Percentiles rank a stretch among this genome's conserved stretches.
These are phyloP conservation scores for Salarias fasciatus DNA, from an alignment of 2,797 vertebrate genomes.

Conservation along the genomic window DNA sequence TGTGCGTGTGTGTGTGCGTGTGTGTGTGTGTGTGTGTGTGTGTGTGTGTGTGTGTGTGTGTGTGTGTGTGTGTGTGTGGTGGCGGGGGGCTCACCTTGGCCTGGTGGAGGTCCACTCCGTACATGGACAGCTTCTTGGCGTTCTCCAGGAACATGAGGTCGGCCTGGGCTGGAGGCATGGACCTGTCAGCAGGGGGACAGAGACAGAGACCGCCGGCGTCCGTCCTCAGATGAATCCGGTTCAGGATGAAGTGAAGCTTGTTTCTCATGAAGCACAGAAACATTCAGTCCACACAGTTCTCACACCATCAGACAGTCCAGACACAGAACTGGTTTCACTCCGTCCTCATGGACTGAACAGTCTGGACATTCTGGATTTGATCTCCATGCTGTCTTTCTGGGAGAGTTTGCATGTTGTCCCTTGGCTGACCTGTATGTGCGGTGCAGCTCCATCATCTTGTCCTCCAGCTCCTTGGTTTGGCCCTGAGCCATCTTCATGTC, in stretches of 20 bases:
- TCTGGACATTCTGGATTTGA: too few relatives aligned
- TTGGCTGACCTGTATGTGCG: slow-evolving; percentile 81
- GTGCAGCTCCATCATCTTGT: slow-evolving; percentile 96
- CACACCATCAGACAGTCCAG: too few relatives aligned
- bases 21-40: too few relatives aligned
- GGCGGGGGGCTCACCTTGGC: slow-evolving; percentile 87
- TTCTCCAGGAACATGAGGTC: slow-evolving; percentile 98
- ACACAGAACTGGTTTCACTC: too few relatives aligned
- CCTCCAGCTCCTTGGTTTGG: slow-evolving; percentile 95
- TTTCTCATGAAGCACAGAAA: not conserved
- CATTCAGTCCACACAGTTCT: too few relatives aligned
- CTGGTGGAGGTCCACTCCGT: slow-evolving; percentile 96
- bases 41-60: too few relatives aligned
- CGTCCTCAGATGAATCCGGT: too few relatives aligned
- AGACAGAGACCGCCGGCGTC: too few relatives aligned
- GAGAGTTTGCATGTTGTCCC: not conserved
- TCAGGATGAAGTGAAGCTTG: not conserved
- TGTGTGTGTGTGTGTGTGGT: too few relatives aligned
- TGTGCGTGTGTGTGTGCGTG: too few relatives aligned
- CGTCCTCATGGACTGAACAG: too few relatives aligned
- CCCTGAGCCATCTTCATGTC: slow-evolving; percentile 92
- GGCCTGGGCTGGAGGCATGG: slow-evolving; percentile 96
- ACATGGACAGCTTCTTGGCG: slow-evolving; percentile 98
- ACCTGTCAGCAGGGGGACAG: slow-evolving; percentile 83
- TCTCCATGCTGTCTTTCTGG: too few relatives aligned